Conservation (phyloP, 2,797 vertebrate genomes). For the Lepilemur septentrionalis region DNA sequence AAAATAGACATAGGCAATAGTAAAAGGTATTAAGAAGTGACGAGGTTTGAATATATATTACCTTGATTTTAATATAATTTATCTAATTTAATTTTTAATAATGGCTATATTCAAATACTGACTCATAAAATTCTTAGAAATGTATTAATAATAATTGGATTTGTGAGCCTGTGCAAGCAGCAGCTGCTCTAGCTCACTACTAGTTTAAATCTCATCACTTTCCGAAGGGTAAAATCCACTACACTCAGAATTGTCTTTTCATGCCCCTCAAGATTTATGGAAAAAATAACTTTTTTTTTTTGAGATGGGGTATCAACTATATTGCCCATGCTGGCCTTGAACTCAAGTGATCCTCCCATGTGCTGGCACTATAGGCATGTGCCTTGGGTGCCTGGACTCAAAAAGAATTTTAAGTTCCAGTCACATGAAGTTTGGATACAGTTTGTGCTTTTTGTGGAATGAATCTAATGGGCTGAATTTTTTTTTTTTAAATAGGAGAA, state of each 20-base stretch:
- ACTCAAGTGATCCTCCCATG: background rate
- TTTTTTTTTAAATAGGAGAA: background rate
- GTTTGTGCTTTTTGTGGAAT: background rate
- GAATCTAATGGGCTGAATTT: background rate
- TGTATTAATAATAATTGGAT: background rate
- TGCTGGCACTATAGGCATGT: background rate
- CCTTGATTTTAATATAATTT: background rate
- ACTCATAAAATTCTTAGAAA: background rate
- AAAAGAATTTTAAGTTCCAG: background rate
- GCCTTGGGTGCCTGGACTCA: background rate
- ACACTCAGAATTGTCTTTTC: background rate
- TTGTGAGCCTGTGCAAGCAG: background rate
- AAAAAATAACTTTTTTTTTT: background rate
- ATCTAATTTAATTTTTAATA: background rate
- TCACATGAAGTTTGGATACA: background rate
- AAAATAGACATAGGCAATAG: background rate
- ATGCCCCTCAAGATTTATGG: background rate
- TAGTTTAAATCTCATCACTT: background rate
- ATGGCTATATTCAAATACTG: background rate
- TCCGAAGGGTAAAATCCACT: background rate
- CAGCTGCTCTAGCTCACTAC: background rate
- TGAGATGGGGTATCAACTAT: background rate
- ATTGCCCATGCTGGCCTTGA: background rate
- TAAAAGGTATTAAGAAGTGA: background rate
- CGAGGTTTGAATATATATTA: background rate